A percentile compares a stretch with the other conserved stretches of the same genome.
phyloP scores from a whole-genome alignment of 2,113 vertebrate species.

The Isurus oxyrinchus region DNA sequence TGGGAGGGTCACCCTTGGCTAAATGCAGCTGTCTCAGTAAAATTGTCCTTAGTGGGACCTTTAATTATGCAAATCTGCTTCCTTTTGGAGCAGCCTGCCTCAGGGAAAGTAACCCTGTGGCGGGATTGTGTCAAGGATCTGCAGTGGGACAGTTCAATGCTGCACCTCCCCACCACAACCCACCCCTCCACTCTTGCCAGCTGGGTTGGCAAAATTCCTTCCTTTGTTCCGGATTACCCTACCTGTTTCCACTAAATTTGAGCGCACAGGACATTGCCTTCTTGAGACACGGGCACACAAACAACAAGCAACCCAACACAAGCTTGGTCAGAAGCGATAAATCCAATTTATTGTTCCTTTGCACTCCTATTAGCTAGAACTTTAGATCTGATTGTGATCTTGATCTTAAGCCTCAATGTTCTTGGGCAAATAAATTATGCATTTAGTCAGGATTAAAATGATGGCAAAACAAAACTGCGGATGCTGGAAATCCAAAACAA shows the following conservation, averaged over 20 bases:
- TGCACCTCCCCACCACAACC: too few species aligned
- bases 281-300: neutral
- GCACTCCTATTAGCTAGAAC: neutral
- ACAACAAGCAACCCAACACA: neutral
- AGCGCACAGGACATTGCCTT: neutral
- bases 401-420: neutral
- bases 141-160: too few species aligned
- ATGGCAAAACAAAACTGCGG: too few species aligned
- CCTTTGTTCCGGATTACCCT: neutral
- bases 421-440: neutral
- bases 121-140: too few species aligned
- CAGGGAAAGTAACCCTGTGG: too few species aligned
- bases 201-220: neutral
- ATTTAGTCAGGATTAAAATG: slow-evolving; percentile 29
- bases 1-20: too few species aligned
- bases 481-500: too few species aligned
- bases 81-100: too few species aligned
- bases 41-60: too few species aligned
- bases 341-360: slow-evolving; percentile 16
- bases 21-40: too few species aligned
- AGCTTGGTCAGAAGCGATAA: neutral
- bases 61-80: too few species aligned
- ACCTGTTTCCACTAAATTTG: neutral
- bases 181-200: neutral
- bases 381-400: neutral